These are phyloP conservation scores for Tineola bisselliella DNA, from an alignment of 2,888 invertebrate species.

Conservation along the genomic window DNA sequence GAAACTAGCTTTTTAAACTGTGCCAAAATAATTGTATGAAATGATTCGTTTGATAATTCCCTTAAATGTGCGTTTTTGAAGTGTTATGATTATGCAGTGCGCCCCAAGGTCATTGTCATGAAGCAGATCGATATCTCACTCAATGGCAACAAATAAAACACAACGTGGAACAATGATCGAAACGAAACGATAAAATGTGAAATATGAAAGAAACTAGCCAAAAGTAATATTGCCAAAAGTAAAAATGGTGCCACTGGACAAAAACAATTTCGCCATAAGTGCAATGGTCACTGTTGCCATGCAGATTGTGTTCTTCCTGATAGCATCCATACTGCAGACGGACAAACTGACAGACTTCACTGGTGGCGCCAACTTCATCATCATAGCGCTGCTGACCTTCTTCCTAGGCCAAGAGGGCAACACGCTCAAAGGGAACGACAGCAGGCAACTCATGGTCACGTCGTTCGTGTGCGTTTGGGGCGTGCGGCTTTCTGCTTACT, in stretches of 20 bases:
- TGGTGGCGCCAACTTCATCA: constrained; percentile 92
- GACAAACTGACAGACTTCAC: constrained; percentile 95
- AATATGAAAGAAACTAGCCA: not conserved
- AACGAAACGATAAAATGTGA: not conserved
- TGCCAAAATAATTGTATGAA: not conserved
- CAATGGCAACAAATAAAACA: too few relatives aligned
- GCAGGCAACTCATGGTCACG: constrained; percentile 91
- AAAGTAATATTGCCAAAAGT: not conserved
- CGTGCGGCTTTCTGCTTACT: constrained; percentile 83
- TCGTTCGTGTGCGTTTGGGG: constrained; percentile 91
- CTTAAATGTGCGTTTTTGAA: not conserved
- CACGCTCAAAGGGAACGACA: constrained; percentile 79
- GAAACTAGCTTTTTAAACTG: not conserved
- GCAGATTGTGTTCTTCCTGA: constrained; percentile 88
- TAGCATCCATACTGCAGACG: constrained; percentile 86
- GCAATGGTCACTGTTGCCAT: constrained; percentile 85
- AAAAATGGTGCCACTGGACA: constrained; percentile 78
- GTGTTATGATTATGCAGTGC: not conserved
- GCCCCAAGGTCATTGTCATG: not conserved
- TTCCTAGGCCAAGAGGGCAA: constrained; percentile 83
- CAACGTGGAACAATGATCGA: too few relatives aligned
- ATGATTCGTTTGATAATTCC: not conserved
- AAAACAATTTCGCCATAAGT: constrained; percentile 86
- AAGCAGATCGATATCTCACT: too few relatives aligned
- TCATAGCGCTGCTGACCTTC: constrained; percentile 87